Conservation (phyloP, 1,140 invertebrate genomes). For the Anastatus disparis region DNA sequence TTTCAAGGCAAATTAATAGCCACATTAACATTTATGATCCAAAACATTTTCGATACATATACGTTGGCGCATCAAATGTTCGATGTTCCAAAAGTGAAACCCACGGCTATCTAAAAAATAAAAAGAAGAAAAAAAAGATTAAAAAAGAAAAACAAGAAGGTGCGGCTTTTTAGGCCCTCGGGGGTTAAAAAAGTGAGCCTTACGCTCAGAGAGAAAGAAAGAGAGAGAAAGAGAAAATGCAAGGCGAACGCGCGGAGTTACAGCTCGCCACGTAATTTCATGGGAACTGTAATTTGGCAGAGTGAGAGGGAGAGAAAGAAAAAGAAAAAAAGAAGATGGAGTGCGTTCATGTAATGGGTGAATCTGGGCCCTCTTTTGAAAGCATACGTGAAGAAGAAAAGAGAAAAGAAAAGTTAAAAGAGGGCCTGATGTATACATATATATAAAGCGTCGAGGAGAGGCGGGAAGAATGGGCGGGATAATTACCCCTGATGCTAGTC, state of each 20-base stretch:
- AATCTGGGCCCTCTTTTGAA: conserved; percentile 42
- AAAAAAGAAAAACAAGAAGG: too few relatives aligned
- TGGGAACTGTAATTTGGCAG: conserved; percentile 62
- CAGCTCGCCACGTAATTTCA: conserved; percentile 63
- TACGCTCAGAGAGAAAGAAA: conserved; percentile 2
- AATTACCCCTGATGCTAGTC: conserved; percentile 64
- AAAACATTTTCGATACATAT: too few relatives aligned
- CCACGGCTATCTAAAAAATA: too few relatives aligned
- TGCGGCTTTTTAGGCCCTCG: background rate
- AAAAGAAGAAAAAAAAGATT: too few relatives aligned
- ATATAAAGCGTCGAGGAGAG: conserved; percentile 48
- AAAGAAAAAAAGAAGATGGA: conserved; percentile 30
- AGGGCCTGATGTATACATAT: conserved; percentile 35
- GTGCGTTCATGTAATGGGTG: conserved; percentile 41
- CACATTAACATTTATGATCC: too few relatives aligned
- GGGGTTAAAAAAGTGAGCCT: background rate
- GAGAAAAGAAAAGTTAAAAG: conserved; percentile 26
- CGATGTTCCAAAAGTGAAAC: too few relatives aligned
- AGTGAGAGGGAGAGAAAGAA: conserved; percentile 14
- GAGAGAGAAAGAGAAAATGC: background rate
- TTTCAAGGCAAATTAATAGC: too few relatives aligned
- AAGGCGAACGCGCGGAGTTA: conserved; percentile 47
- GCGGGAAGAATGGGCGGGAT: conserved; percentile 67
- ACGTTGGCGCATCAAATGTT: too few relatives aligned
- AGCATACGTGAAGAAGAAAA: background rate